phyloP scores from a whole-genome alignment of 1,140 invertebrate genomes.

The roundworm (Caenorhabditis elegans) region WBcel235 BX284604.4:15738001-15738500 shows the following conservation, averaged over 20 bases:
- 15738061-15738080: not conserved
- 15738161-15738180: not conserved
- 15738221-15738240: not conserved
- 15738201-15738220: not conserved
- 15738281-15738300: no score
- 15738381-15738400: no score
- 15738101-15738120: not conserved
- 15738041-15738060: not conserved
- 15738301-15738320: no score
- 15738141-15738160: not conserved
- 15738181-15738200: not conserved
- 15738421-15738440: no score
- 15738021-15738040: not conserved
- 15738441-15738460: no score
- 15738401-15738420: no score
- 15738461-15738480: no score
- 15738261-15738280: no score
- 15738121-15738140: not conserved
- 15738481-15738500: no score
- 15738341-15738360: no score
- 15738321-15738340: no score
- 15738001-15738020: not conserved
- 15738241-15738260: not conserved
- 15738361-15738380: no score
- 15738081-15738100: not conserved